phyloP scores from a whole-genome alignment of 2,888 invertebrate species.

The Caenorhabditis zanzibari region DNA sequence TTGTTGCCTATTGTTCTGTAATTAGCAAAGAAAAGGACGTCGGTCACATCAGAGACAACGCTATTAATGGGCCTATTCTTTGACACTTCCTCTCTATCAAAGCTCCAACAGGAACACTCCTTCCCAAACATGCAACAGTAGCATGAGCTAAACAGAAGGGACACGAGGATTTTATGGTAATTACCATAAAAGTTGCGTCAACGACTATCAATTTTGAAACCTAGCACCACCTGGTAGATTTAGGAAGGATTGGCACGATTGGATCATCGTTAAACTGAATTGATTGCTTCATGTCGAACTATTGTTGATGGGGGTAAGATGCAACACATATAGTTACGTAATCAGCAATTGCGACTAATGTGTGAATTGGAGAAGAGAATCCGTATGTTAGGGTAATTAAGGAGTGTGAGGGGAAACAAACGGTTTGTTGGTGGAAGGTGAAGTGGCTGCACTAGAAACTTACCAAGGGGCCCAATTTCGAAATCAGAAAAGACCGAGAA shows the following conservation, averaged over 20 bases:
- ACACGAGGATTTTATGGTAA: constrained; percentile 22
- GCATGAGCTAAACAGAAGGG: constrained; percentile 1
- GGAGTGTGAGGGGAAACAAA: constrained; percentile 15
- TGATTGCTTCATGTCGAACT: constrained; percentile 56
- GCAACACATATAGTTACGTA: constrained; percentile 54
- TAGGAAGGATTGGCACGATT: constrained; percentile 46
- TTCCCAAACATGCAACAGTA: constrained; percentile 7
- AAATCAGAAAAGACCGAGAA: too few relatives aligned
- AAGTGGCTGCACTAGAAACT: background rate
- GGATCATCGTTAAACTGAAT: constrained; percentile 64
- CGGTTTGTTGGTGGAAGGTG: background rate
- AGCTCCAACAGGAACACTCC: constrained; percentile 1
- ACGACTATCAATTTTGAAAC: constrained; percentile 42
- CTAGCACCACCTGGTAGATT: constrained; percentile 43
- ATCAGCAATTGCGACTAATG: constrained; percentile 29
- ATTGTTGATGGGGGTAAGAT: constrained; percentile 50
- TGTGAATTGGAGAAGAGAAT: constrained; percentile 47
- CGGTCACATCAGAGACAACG: constrained; percentile 56
- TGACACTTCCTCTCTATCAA: constrained; percentile 34
- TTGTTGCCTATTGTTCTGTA: constrained; percentile 46
- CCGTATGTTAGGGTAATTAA: constrained; percentile 20
- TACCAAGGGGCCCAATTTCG: too few relatives aligned
- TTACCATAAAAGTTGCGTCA: constrained; percentile 57
- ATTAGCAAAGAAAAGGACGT: constrained; percentile 10
- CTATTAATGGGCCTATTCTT: constrained; percentile 64